Conservation (phyloP, 2,113 vertebrate species). For the Corythornis vintsioides region DNA sequence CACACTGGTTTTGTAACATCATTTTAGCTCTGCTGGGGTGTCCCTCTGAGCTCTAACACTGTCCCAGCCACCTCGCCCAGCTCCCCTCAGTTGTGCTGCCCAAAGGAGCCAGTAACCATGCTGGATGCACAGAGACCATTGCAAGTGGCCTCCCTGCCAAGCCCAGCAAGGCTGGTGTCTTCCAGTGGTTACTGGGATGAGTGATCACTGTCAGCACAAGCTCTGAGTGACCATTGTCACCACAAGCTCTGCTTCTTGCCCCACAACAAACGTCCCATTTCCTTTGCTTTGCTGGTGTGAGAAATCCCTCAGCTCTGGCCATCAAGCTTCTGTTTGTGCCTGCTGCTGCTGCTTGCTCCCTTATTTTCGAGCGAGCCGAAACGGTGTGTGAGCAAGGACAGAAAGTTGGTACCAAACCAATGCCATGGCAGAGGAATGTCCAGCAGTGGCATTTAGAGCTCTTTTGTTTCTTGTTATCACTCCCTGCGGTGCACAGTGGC, state of each 20-base stretch:
- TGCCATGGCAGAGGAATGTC: not conserved
- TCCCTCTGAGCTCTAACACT: not conserved
- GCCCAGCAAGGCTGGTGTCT: not conserved
- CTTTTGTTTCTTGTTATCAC: fast-evolving
- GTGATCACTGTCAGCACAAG: not conserved
- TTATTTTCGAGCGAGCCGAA: not conserved
- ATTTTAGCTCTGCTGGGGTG: not conserved
- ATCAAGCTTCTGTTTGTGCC: not conserved
- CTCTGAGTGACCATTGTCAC: too few species aligned
- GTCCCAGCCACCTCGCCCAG: not conserved
- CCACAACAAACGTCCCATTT: not conserved
- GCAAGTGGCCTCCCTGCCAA: not conserved
- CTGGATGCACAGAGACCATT: fast-evolving
- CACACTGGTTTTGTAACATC: fast-evolving
- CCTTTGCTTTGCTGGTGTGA: not conserved
- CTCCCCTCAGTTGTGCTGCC: not conserved
- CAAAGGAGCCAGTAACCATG: fast-evolving
- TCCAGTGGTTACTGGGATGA: not conserved
- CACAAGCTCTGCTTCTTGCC: not conserved
- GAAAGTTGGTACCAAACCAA: not conserved
- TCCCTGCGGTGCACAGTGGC: fast-evolving
- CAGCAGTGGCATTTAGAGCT: not conserved
- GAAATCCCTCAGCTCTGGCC: not conserved
- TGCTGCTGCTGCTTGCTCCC: not conserved
- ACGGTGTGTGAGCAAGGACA: not conserved